Evolutionary conservation across 2,888 invertebrate genomes (phyloP), one percentile per base, ranked within the genome.

Genomic region (Cheilosia pagana): DNA sequence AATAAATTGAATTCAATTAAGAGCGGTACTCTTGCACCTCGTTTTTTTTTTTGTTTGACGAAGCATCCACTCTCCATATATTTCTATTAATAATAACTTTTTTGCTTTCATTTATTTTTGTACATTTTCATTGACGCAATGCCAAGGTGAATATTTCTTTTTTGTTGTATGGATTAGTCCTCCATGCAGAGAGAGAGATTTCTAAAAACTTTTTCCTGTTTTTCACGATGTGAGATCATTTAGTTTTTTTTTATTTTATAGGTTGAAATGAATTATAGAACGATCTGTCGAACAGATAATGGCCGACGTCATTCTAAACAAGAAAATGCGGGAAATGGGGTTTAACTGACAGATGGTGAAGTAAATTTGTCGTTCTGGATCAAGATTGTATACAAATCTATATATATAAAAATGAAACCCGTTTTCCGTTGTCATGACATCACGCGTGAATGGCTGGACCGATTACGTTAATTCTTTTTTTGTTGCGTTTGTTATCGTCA

Each of bases 61-160:
- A 14, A 4, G 10, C 52, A 25, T 16, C 55, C 55, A 45, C 45
- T 55, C 45, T 55, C 45, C 35, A 68, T 35, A 48, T 48, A 35
- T 60, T 67, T 68, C 76, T 77, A 77, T 68, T 71, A 63, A 57
- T 78, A 77, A 62, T 55, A 63, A 63, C 62, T 21, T 23, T 57
- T 50, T 63, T 57, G 39, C 7, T 45, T 71, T 60, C 39, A 43
- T 53, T 21, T 79, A 67, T 79, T 67, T 60, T 52, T 43, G 35
- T 41, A 60, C 14, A 48, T 71, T 70, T 76, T 65, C 60, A 82
- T 65, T 77, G 82, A 82, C 71, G 72, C 82, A 82, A 77, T 82
- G 82, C 77, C 82, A 82, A 82, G 82, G 82, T 82, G 82, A 77
- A 62, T 41, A 72, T 67, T 72, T 45, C 31, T 68, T 35, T 60